phyloP scores from a whole-genome alignment of 1,140 invertebrate genomes.

The Apis dorsata region DNA sequence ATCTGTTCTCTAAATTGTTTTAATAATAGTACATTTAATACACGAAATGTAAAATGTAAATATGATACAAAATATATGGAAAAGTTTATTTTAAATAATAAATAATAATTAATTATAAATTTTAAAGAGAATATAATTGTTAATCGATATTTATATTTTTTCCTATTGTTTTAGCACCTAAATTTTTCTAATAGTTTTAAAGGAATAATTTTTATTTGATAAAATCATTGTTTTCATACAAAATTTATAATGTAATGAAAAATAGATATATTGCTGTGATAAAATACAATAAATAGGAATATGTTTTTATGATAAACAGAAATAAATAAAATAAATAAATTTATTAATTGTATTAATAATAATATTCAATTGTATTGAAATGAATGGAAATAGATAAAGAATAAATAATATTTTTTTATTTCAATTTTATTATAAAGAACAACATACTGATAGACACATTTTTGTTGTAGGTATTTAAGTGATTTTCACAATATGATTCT shows the following conservation, averaged over 20 bases:
- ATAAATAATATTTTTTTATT: background rate
- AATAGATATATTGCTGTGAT: slow-evolving; percentile 55
- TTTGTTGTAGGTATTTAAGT: slow-evolving; percentile 41
- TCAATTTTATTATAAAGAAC: slow-evolving; percentile 57
- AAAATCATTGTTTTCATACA: background rate
- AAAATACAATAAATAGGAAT: slow-evolving; percentile 13
- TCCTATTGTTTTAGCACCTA: background rate
- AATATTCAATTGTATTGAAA: background rate
- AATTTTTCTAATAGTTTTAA: background rate
- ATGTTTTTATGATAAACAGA: slow-evolving; percentile 12
- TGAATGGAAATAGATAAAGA: no score
- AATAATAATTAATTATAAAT: background rate
- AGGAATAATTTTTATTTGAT: background rate
- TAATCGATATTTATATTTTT: background rate
- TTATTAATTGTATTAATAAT: background rate
- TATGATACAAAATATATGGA: background rate
- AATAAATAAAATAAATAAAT: slow-evolving; percentile 26
- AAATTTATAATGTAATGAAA: slow-evolving; percentile 40
- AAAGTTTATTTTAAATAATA: slow-evolving; percentile 13
- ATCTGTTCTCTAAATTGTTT: slow-evolving; percentile 4
- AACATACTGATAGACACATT: slow-evolving; percentile 52
- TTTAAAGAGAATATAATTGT: background rate
- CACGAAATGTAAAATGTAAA: background rate
- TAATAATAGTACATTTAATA: background rate
- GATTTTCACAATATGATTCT: slow-evolving; percentile 40